A percentile compares a stretch with the other conserved stretches of the same genome.
Conservation (phyloP, 2,113 vertebrate genomes). For the Patagioenas fasciata region DNA sequence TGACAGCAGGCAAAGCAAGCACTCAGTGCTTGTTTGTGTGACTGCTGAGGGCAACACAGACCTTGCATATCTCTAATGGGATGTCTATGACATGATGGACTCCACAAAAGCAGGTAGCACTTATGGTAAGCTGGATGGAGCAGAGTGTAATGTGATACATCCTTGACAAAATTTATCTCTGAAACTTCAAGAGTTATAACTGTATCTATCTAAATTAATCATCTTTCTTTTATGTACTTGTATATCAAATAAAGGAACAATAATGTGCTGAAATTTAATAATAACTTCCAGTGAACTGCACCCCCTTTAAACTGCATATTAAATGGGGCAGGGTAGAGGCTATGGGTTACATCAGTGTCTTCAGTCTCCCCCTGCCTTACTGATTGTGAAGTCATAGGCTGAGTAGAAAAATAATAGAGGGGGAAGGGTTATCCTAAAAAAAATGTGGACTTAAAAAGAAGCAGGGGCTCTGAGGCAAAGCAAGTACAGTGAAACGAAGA, state of each 20-base stretch:
- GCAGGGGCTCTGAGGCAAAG: background rate
- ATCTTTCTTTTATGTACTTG: background rate
- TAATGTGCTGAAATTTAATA: background rate
- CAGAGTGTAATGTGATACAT: background rate
- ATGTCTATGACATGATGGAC: background rate
- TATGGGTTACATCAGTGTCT: background rate
- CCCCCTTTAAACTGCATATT: background rate
- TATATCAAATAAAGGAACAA: background rate
- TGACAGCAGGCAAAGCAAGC: background rate
- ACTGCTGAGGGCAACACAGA: background rate
- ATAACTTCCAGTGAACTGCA: background rate
- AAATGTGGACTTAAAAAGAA: background rate
- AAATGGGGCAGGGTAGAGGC: background rate
- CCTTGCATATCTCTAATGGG: background rate
- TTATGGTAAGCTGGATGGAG: background rate
- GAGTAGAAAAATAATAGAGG: background rate
- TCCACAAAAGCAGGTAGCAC: background rate
- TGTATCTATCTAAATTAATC: background rate
- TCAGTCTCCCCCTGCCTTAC: background rate
- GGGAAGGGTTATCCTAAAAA: background rate
- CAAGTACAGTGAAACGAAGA: background rate
- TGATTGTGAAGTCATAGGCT: background rate
- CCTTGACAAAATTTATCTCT: background rate
- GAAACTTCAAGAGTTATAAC: background rate
- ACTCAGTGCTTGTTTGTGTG: rapidly evolving